These are phyloP conservation scores for Apodemia duryi DNA, from an alignment of 2,888 invertebrate genomes.

Conservation along the genomic window DNA sequence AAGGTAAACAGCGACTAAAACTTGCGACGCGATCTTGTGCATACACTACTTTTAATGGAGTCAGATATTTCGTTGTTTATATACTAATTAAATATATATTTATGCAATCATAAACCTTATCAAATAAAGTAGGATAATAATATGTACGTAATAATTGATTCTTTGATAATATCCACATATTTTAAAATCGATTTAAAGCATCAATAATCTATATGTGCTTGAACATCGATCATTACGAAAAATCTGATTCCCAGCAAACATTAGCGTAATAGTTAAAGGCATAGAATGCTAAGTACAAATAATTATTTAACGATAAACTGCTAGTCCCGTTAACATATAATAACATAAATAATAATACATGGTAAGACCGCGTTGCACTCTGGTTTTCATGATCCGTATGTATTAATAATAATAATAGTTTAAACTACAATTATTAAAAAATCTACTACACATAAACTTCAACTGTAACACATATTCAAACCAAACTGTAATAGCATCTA, in stretches of 20 bases:
- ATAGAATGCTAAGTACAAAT: constrained; percentile 77
- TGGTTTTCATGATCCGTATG: constrained; percentile 76
- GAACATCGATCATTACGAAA: constrained; percentile 43
- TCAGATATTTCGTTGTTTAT: constrained; percentile 52
- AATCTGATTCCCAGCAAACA: constrained; percentile 69
- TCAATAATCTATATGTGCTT: constrained; percentile 32
- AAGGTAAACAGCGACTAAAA: constrained; percentile 70
- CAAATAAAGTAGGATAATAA: constrained; percentile 32
- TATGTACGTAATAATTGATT: constrained; percentile 33
- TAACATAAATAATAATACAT: constrained; percentile 43
- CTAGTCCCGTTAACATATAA: constrained; percentile 68
- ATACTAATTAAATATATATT: constrained; percentile 25
- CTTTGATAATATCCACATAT: constrained; percentile 30
- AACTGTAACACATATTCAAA: constrained; percentile 77
- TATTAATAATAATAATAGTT: constrained; percentile 70
- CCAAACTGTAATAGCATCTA: constrained; percentile 76
- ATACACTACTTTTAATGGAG: constrained; percentile 54
- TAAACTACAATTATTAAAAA: constrained; percentile 62
- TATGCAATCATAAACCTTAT: constrained; percentile 33
- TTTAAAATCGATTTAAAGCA: constrained; percentile 31
- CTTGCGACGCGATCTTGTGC: constrained; percentile 69
- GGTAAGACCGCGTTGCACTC: constrained; percentile 71
- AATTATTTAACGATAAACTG: constrained; percentile 68
- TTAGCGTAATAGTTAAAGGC: constrained; percentile 69
- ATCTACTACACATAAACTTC: constrained; percentile 70